These are phyloP conservation scores for Takifugu bimaculatus DNA, from an alignment of 2,113 vertebrate genomes.

Conservation along the genomic window DNA sequence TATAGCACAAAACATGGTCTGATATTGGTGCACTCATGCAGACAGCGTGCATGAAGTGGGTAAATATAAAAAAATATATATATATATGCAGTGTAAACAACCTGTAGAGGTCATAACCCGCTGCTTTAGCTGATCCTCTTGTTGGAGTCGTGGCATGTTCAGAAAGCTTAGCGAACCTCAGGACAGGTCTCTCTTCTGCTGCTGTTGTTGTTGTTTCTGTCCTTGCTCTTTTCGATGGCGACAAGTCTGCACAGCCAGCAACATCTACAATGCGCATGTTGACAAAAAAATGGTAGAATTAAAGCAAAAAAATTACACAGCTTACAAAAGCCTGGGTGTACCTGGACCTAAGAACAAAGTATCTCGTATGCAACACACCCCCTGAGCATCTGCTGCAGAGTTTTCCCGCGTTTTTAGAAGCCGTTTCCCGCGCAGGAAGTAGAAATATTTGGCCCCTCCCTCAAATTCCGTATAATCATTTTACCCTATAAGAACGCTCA, in stretches of 20 bases:
- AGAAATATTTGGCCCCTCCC: background rate
- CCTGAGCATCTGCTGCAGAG: background rate
- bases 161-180: slow-evolving; percentile 82
- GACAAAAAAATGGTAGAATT: slow-evolving; percentile 2
- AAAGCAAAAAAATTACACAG: background rate
- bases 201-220: slow-evolving; percentile 11
- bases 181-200: slow-evolving; percentile 33
- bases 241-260: slow-evolving; percentile 24
- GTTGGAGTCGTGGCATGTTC: slow-evolving; percentile 84
- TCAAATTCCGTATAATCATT: background rate
- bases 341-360: background rate
- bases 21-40: background rate
- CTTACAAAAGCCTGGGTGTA: background rate
- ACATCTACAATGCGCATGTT: slow-evolving; percentile 80
- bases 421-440: background rate
- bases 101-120: slow-evolving; percentile 96
- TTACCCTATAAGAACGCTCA: no score
- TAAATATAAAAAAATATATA: background rate
- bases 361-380: background rate
- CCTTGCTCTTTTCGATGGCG: slow-evolving; percentile 74
- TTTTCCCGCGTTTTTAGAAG: background rate
- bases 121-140: slow-evolving; percentile 82
- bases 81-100: slow-evolving; percentile 50
- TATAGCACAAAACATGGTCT: background rate
- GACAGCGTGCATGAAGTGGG: no score